phyloP scores from a whole-genome alignment of 2,797 vertebrate genomes.

The Sebastolobus alascanus region DNA sequence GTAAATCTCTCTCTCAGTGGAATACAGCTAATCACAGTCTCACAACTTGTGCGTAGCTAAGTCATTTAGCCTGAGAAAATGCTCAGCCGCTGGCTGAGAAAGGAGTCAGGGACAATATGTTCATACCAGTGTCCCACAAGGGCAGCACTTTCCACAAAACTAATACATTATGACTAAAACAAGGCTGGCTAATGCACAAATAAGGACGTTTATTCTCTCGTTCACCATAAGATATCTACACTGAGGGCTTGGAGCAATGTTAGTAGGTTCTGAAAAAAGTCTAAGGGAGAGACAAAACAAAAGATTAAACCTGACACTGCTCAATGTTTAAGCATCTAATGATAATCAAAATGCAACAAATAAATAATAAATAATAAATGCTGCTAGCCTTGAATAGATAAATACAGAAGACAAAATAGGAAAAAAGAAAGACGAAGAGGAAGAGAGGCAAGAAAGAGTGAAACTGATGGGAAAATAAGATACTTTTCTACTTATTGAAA shows the following conservation, averaged over 20 bases:
- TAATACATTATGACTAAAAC: constrained; percentile 45
- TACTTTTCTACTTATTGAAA: not conserved
- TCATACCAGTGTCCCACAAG: constrained; percentile 53
- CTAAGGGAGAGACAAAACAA: not conserved
- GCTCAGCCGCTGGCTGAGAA: constrained; percentile 39
- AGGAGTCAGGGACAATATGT: constrained; percentile 52
- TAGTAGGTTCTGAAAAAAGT: constrained; percentile 14
- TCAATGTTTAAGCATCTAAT: not conserved
- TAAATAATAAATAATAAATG: not conserved
- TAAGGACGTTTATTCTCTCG: constrained; percentile 25
- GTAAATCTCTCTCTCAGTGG: constrained; percentile 66
- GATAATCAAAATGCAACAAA: constrained; percentile 7
- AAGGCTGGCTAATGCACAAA: constrained; percentile 36
- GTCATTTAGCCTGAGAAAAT: constrained; percentile 68
- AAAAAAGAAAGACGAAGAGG: rapidly evolving
- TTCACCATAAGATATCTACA: constrained; percentile 26
- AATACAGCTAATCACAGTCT: constrained; percentile 66
- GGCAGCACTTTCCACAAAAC: constrained; percentile 34
- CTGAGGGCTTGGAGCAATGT: not conserved
- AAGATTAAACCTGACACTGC: constrained; percentile 15
- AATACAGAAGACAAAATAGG: not conserved
- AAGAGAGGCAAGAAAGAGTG: not conserved
- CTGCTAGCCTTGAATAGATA: constrained; percentile 2
- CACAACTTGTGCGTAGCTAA: constrained; percentile 63
- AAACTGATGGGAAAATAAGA: not conserved